Evolutionary conservation across 2,113 vertebrate species (phyloP).

Genomic region (Deroptyus accipitrinus): DNA sequence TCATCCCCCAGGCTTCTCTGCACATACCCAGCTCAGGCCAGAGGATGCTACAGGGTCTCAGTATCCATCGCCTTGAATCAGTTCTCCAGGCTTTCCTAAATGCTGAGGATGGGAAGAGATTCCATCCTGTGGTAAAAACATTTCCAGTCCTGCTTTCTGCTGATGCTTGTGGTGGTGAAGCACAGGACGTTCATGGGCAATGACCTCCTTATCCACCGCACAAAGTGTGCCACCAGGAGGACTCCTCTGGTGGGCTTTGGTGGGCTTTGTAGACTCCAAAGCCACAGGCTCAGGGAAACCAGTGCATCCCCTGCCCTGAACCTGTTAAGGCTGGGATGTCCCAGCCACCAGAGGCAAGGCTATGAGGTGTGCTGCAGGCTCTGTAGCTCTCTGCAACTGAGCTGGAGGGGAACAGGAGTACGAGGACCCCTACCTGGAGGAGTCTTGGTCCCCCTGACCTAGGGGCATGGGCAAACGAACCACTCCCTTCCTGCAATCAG

Average conservation of each 20-base stretch:
- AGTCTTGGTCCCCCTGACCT: neutral
- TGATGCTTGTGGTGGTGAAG: neutral
- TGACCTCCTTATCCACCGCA: neutral
- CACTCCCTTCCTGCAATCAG: neutral
- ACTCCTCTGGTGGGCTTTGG: neutral
- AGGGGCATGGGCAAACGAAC: neutral
- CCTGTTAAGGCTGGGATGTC: neutral
- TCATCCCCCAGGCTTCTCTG: neutral
- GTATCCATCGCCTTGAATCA: neutral
- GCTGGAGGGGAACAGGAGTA: neutral
- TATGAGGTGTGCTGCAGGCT: neutral
- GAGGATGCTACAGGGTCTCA: neutral
- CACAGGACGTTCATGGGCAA: fast-evolving
- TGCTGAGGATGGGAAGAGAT: neutral
- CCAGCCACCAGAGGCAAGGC: too few species aligned
- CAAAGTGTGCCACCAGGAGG: neutral
- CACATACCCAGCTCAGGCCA: fast-evolving
- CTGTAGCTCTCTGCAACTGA: neutral
- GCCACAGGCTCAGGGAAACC: neutral
- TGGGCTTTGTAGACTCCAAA: neutral
- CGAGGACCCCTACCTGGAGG: neutral
- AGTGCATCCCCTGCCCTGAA: neutral
- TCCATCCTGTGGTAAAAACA: neutral
- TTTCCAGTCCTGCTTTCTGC: neutral
- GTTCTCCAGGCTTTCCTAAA: neutral